phyloP scores from a whole-genome alignment of 2,888 invertebrate genomes.

The Campopleginae sp. region DNA sequence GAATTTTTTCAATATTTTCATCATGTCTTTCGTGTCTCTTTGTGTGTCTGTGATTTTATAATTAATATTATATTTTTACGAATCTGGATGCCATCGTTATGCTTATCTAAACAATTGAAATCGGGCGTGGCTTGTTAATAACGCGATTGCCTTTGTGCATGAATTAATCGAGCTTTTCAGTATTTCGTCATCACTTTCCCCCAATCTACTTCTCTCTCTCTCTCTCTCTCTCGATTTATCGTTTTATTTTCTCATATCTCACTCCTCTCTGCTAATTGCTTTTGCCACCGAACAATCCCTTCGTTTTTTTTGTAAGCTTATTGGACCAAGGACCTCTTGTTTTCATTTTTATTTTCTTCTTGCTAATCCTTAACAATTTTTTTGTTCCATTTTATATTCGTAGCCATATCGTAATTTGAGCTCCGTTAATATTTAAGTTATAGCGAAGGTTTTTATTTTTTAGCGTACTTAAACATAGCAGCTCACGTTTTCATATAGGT shows the following conservation, averaged over 20 bases:
- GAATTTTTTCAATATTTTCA: conserved; percentile 28
- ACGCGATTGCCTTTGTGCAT: conserved; percentile 76
- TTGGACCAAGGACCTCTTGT: conserved; percentile 66
- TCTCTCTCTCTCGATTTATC: conserved; percentile 28
- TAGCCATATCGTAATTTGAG: conserved; percentile 74
- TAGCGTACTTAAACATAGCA: conserved; percentile 75
- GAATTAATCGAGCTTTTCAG: conserved; percentile 72
- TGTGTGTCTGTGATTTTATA: background rate
- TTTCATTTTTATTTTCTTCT: conserved; percentile 23
- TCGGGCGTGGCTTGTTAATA: conserved; percentile 71
- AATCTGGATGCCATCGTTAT: conserved; percentile 62
- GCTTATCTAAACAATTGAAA: conserved; percentile 65
- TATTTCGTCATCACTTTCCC: conserved; percentile 36
- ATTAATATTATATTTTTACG: conserved; percentile 37
- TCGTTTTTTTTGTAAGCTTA: conserved; percentile 43
- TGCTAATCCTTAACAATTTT: conserved; percentile 61
- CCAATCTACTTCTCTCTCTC: no score
- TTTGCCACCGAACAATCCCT: conserved; percentile 5
- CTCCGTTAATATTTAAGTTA: conserved; percentile 76
- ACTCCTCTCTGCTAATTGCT: conserved; percentile 17
- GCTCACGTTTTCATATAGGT: conserved; percentile 73
- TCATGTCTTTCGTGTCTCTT: background rate
- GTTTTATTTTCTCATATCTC: conserved; percentile 17
- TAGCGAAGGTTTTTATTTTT: conserved; percentile 73
- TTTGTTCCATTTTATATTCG: conserved; percentile 66